These are phyloP conservation scores for Sarcophilus harrisii DNA, from an alignment of 2,797 vertebrate species.

Conservation along the genomic window DNA sequence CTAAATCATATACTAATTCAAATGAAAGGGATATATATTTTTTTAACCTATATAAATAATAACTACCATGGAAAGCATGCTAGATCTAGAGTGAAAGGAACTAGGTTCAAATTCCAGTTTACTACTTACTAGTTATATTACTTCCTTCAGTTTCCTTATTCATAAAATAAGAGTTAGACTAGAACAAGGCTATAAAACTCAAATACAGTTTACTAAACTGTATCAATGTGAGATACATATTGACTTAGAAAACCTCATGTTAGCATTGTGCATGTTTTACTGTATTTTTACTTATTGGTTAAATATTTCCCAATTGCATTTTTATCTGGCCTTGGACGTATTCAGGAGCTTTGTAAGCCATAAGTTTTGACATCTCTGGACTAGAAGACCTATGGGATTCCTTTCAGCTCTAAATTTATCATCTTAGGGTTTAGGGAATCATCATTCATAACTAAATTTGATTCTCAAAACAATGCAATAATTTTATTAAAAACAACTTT, in stretches of 20 bases:
- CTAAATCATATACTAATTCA: neutral
- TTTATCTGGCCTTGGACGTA: neutral
- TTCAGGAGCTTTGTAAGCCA: neutral
- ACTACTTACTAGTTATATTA: neutral
- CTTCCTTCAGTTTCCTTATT: neutral
- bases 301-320: neutral
- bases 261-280: neutral
- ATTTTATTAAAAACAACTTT: constrained; percentile 38
- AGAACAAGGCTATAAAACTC: neutral
- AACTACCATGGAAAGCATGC: constrained; percentile 13
- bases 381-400: neutral
- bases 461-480: constrained; percentile 29
- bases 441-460: constrained; percentile 21
- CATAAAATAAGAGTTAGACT: neutral
- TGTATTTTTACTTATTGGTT: neutral
- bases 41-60: neutral
- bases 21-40: neutral
- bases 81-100: neutral
- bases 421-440: constrained; percentile 6
- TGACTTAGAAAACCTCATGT: neutral
- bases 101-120: neutral
- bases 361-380: neutral
- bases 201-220: neutral
- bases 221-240: neutral
- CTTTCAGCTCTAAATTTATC: neutral